A percentile compares a stretch with the other conserved stretches of the same genome.
These are phyloP conservation scores for Hemiprocne comata DNA, from an alignment of 2,113 vertebrate genomes.

Conservation along the genomic window DNA sequence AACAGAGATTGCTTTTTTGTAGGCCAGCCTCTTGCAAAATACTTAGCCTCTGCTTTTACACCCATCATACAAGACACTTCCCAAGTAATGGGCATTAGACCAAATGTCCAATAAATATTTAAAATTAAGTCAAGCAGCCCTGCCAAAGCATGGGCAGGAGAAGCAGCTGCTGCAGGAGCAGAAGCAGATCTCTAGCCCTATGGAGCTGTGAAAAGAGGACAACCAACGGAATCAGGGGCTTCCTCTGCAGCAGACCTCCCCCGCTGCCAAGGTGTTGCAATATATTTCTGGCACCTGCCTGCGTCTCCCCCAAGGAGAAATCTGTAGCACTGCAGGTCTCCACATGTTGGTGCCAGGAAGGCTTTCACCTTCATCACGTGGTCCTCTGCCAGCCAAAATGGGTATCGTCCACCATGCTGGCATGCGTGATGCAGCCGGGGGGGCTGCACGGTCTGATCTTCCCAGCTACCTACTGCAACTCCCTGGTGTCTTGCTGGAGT, in stretches of 20 bases:
- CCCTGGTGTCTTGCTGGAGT: not conserved
- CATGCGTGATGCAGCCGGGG: fast-evolving
- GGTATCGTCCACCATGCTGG: fast-evolving
- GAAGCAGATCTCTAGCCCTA: not conserved
- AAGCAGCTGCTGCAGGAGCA: not conserved
- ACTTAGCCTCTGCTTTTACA: not conserved
- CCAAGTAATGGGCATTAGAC: not conserved
- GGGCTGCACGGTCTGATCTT: not conserved
- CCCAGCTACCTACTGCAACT: not conserved
- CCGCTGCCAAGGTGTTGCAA: not conserved
- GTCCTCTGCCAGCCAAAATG: not conserved
- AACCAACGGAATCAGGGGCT: not conserved
- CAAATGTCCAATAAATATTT: not conserved
- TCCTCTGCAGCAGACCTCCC: not conserved
- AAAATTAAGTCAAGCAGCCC: not conserved
- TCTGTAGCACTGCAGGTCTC: not conserved
- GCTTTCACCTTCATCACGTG: not conserved
- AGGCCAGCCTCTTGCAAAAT: not conserved
- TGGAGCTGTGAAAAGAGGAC: fast-evolving
- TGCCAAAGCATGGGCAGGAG: not conserved
- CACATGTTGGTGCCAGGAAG: not conserved
- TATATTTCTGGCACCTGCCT: not conserved
- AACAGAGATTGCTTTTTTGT: not conserved
- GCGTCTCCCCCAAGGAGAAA: not conserved
- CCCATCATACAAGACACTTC: not conserved